Percentiles rank a stretch among this genome's conserved stretches.
phyloP scores from a whole-genome alignment of 2,888 invertebrate species.

The Formica aserva region DNA sequence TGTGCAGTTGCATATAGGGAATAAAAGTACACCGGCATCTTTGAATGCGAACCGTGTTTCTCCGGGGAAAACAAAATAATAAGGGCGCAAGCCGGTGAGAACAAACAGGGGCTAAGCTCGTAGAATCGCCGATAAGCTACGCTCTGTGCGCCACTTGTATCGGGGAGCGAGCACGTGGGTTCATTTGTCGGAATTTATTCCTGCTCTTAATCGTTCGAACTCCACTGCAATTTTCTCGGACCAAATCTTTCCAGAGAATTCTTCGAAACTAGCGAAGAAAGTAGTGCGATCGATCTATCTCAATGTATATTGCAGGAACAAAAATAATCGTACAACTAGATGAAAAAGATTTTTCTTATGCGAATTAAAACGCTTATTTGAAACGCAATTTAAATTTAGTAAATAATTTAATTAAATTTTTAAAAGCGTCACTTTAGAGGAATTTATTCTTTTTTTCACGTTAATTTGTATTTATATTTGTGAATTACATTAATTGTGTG shows the following conservation, averaged over 20 bases:
- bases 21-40: conserved; percentile 41
- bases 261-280: neutral
- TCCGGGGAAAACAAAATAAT: conserved; percentile 28
- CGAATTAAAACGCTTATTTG: neutral
- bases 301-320: neutral
- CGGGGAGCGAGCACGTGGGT: conserved; percentile 5
- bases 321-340: neutral
- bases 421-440: too few relatives aligned
- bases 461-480: neutral
- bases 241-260: neutral
- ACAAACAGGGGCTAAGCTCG: conserved; percentile 18
- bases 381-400: neutral
- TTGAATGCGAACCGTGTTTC: conserved; percentile 34
- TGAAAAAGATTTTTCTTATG: neutral
- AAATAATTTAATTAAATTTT: neutral
- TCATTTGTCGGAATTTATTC: conserved; percentile 44
- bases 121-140: conserved; percentile 28
- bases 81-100: conserved; percentile 11
- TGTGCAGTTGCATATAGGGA: conserved; percentile 4
- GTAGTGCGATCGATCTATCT: neutral
- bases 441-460: neutral
- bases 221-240: neutral
- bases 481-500: conserved; percentile 19
- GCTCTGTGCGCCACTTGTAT: conserved; percentile 2
- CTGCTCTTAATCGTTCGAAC: conserved; percentile 13